Conservation (phyloP, 2,797 vertebrate genomes). For the Amniataba percoides region DNA sequence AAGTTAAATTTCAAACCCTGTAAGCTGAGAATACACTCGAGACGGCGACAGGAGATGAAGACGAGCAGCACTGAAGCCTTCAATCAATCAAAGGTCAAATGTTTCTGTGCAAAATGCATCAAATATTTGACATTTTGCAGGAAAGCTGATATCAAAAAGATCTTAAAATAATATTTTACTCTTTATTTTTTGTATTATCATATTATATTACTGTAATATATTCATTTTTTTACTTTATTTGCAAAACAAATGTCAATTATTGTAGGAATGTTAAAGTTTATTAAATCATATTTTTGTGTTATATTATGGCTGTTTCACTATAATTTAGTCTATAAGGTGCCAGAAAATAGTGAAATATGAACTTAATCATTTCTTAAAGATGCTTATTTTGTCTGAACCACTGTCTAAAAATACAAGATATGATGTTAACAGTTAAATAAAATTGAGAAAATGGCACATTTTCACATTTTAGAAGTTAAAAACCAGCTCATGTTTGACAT, state of each 20-base stretch:
- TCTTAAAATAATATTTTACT: not conserved
- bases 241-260: too few relatives aligned
- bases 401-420: too few relatives aligned
- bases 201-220: too few relatives aligned
- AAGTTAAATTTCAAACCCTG: constrained; percentile 35
- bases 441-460: too few relatives aligned
- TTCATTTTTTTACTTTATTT: too few relatives aligned
- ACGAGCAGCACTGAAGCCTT: not conserved
- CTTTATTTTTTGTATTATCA: not conserved
- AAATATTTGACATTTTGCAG: not conserved
- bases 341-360: too few relatives aligned
- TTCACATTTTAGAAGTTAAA: not conserved
- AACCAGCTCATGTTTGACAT: not conserved
- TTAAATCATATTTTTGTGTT: too few relatives aligned
- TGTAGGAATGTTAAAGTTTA: too few relatives aligned
- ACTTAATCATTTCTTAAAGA: too few relatives aligned
- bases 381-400: too few relatives aligned
- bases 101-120: not conserved
- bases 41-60: not conserved
- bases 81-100: not conserved
- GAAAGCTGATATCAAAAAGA: not conserved
- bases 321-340: too few relatives aligned
- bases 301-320: not conserved
- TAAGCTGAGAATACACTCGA: constrained; percentile 28
- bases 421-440: too few relatives aligned